These are phyloP conservation scores for Cryptus viduatorius DNA, from an alignment of 2,888 invertebrate species.

Conservation along the genomic window DNA sequence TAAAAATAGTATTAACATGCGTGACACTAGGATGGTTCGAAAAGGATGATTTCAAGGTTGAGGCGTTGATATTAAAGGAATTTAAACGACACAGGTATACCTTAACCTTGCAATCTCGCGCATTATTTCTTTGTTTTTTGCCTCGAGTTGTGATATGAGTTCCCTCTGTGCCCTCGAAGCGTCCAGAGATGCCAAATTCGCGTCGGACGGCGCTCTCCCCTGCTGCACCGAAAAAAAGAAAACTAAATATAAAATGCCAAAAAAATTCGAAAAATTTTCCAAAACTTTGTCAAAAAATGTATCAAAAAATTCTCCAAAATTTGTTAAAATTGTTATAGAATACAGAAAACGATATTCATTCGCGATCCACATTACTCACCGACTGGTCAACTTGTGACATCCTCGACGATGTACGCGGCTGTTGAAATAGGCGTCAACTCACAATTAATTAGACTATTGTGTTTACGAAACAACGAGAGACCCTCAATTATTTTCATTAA, in stretches of 20 bases:
- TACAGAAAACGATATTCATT: constrained; percentile 14
- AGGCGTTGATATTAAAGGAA: constrained; percentile 83
- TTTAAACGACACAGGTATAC: constrained; percentile 86
- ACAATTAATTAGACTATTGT: constrained; percentile 54
- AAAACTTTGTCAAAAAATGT: too few species aligned
- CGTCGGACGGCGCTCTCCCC: constrained; percentile 91
- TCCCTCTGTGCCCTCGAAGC: constrained; percentile 96
- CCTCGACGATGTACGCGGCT: constrained; percentile 83
- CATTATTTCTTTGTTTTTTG: constrained; percentile 98
- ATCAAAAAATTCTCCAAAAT: too few species aligned
- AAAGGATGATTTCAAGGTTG: constrained; percentile 82
- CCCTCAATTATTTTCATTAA: constrained; percentile 56
- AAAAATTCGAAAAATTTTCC: too few species aligned
- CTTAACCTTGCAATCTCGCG: constrained; percentile 95
- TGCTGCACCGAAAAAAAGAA: constrained; percentile 75
- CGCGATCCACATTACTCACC: constrained; percentile 76
- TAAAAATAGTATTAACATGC: constrained; percentile 81
- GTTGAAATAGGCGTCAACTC: constrained; percentile 55
- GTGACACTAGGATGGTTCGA: constrained; percentile 83
- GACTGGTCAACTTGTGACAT: constrained; percentile 83
- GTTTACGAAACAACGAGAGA: constrained; percentile 46
- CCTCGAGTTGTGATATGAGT: constrained; percentile 95
- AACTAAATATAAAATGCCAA: not conserved
- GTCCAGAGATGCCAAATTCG: constrained; percentile 91
- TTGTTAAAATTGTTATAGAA: not conserved